Conservation (phyloP, 2,888 invertebrate genomes). For the Aradus depressus region DNA sequence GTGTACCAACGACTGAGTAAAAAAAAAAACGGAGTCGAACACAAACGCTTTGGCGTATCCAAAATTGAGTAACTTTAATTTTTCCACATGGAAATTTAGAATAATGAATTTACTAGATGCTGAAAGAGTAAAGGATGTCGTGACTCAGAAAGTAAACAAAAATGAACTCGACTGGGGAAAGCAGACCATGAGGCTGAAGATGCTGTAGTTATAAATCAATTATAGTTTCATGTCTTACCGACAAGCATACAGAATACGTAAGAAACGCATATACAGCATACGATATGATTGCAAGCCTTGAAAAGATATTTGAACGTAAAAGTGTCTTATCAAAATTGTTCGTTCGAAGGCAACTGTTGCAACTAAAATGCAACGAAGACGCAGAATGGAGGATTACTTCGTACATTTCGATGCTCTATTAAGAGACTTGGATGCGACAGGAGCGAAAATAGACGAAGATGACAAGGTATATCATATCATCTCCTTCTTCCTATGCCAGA, state of each 20-base stretch:
- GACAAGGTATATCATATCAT: slow-evolving; percentile 20
- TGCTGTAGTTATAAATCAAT: too few relatives aligned
- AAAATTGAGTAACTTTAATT: too few relatives aligned
- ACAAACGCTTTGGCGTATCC: too few relatives aligned
- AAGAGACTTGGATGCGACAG: slow-evolving; percentile 13
- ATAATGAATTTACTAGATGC: too few relatives aligned
- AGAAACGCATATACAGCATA: slow-evolving; percentile 5
- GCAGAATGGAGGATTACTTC: slow-evolving; percentile 20
- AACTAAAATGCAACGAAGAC: slow-evolving; percentile 1
- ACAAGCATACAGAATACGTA: slow-evolving; percentile 6
- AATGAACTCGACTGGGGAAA: too few relatives aligned
- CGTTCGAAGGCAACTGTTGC: slow-evolving; percentile 11
- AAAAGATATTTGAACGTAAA: slow-evolving; percentile 12
- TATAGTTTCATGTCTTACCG: slow-evolving; percentile 5
- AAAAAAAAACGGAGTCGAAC: too few relatives aligned
- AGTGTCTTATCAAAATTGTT: slow-evolving; percentile 11
- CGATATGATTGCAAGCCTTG: slow-evolving; percentile 4
- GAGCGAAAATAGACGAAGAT: slow-evolving; percentile 12
- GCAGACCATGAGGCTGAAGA: too few relatives aligned
- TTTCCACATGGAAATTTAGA: too few relatives aligned
- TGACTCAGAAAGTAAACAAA: too few relatives aligned
- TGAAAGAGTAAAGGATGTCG: too few relatives aligned
- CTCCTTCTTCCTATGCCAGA: slow-evolving; percentile 16
- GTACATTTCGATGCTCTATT: slow-evolving; percentile 15
- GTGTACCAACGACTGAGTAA: too few relatives aligned